Evolutionary conservation across 64 coral and sea anemone species (phyloP), one percentile per base, ranked within the genome.

Genomic region (Montipora efflorescens): DNA sequence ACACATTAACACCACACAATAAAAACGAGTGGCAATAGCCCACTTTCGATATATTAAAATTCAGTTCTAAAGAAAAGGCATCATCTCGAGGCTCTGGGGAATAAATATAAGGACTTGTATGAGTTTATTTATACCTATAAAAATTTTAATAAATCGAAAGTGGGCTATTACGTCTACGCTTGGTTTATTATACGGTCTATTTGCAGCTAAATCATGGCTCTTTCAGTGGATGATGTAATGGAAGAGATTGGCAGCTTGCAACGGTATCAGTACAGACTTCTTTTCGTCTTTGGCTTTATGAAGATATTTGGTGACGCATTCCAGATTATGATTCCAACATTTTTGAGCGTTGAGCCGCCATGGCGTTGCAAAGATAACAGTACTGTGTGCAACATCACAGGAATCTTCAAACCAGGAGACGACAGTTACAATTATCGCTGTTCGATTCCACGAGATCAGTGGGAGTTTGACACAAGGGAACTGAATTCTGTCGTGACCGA

Each of bases 341-440:
- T 96, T 50, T 74, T 90, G 1, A 76, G 72, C 67, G 81, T 87
- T 68, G 94, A 95, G 18, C 90, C 94, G 1, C 84, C 94, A 14
- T 95, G 94, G 94, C 90, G 88, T 48, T 96, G 95, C 84, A 87
- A 48, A 55, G 51, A 16, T 46, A 93, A 96, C 49, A 88, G 86
- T 76, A 72, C 95, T 48, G 82, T 46, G 20, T 96, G 95, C 89
- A 90, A 86, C 23, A 78, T 96, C 50, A 52, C 73, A 5, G 95
- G 91, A 47, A 89, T 77, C 21, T 93, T 85, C 48, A 66, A 82
- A 62, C 90, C 90, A 50, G 95, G 90, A 14, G 74, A 83, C 22
- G 53, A 90, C 22, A 77, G 90, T 66, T 96, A 96, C 75, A 86
- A 84, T 21, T 90, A 50, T 25, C 95, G 95, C 59, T 96, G 95